These are phyloP conservation scores for Melanogrammus aeglefinus DNA, from an alignment of 2,797 vertebrate species.

Conservation along the genomic window DNA sequence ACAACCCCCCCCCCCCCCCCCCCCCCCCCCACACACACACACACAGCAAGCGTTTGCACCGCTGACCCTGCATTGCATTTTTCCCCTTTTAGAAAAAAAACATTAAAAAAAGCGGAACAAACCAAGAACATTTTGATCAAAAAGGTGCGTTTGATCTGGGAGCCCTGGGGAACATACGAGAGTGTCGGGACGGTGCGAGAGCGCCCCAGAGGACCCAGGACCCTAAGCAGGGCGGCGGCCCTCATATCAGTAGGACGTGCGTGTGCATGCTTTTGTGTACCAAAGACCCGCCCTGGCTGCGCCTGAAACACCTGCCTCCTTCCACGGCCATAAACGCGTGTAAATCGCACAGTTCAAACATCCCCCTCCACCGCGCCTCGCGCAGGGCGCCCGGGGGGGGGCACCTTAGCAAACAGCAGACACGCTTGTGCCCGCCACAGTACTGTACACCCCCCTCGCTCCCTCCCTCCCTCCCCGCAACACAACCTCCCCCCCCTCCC, in stretches of 20 bases:
- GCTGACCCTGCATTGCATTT: too few relatives aligned
- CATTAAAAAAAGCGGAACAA: neutral
- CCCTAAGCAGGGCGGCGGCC: neutral
- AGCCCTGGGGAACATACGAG: too few relatives aligned
- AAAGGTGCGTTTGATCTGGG: neutral
- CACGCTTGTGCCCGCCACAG: slow-evolving; percentile 18
- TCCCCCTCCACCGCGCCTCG: slow-evolving; percentile 60
- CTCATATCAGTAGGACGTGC: slow-evolving; percentile 50
- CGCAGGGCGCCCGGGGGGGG: slow-evolving; percentile 46
- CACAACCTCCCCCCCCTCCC: slow-evolving; percentile 50
- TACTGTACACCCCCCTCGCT: neutral
- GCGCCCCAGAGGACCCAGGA: neutral
- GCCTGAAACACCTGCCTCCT: slow-evolving; percentile 81
- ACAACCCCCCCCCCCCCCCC: neutral
- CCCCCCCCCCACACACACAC: neutral
- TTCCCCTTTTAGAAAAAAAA: neutral
- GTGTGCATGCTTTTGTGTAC: slow-evolving; percentile 55
- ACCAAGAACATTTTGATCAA: neutral
- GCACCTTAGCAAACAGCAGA: slow-evolving; percentile 74
- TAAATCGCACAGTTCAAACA: slow-evolving; percentile 91
- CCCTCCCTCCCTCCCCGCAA: slow-evolving; percentile 46
- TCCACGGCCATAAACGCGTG: slow-evolving; percentile 64
- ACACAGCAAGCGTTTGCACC: neutral
- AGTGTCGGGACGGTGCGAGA: neutral
- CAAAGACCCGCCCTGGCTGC: slow-evolving; percentile 63